These are phyloP conservation scores for Eudyptes chrysolophus DNA, from an alignment of 2,113 vertebrate genomes.

Conservation along the genomic window DNA sequence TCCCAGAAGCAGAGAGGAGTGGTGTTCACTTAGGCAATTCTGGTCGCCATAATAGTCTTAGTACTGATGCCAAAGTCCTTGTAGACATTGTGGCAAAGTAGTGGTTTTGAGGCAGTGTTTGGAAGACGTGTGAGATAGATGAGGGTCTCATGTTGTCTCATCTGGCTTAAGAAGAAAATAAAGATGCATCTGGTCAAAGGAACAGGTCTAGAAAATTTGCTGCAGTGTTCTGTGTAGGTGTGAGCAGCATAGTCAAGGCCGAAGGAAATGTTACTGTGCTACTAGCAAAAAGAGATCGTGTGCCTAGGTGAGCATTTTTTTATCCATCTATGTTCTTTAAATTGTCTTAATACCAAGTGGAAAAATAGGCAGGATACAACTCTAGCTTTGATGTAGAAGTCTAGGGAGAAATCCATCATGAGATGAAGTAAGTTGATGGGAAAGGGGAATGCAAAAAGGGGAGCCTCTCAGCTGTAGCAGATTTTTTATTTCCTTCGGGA, in stretches of 20 bases:
- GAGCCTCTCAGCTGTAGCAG: not conserved
- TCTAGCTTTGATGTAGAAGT: not conserved
- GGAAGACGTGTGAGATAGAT: not conserved
- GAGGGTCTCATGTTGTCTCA: rapidly evolving
- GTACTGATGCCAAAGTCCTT: not conserved
- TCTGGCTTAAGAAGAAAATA: not conserved
- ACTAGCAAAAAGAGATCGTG: not conserved
- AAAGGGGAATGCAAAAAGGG: not conserved
- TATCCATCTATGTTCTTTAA: not conserved
- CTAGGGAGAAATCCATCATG: not conserved
- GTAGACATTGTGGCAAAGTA: not conserved
- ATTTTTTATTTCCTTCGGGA: not conserved
- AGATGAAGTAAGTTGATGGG: not conserved
- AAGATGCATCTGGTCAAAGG: not conserved
- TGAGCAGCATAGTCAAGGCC: not conserved
- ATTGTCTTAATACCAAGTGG: not conserved
- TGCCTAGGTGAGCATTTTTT: not conserved
- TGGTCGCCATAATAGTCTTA: not conserved
- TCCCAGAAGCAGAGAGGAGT: not conserved
- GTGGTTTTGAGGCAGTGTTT: not conserved
- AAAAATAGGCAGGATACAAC: not conserved
- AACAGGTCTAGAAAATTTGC: not conserved
- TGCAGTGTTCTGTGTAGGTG: not conserved
- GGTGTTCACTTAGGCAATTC: not conserved
- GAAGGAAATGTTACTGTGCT: not conserved